phyloP scores from a whole-genome alignment of 2,888 invertebrate species.

The Lasioglossum villosulum region DNA sequence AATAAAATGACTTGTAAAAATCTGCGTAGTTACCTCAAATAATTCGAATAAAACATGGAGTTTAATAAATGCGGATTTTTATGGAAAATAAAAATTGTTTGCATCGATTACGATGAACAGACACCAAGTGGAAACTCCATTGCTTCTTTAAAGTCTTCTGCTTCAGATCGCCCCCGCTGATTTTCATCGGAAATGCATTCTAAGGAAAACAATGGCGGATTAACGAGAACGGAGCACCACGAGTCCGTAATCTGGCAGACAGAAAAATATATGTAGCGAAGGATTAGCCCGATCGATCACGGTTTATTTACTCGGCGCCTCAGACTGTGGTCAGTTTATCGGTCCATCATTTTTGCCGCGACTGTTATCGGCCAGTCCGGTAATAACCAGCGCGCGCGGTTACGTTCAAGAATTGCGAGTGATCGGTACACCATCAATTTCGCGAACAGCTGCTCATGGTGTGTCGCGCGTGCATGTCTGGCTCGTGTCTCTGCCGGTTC shows the following conservation, averaged over 20 bases:
- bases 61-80: no score
- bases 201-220: neutral
- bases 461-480: constrained; percentile 2
- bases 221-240: neutral
- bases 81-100: no score
- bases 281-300: constrained; percentile 5
- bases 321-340: neutral
- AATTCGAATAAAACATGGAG: no score
- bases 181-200: no score
- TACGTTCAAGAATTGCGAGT: neutral
- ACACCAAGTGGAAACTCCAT: no score
- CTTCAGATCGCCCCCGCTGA: no score
- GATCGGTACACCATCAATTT: constrained; percentile 9
- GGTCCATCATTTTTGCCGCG: neutral
- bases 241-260: neutral
- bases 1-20: no score
- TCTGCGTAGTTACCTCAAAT: no score
- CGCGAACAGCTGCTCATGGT: neutral
- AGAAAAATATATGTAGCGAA: neutral
- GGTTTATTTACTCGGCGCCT: neutral
- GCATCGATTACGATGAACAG: no score
- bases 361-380: neutral
- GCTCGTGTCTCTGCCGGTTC: neutral
- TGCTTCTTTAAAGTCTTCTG: no score
- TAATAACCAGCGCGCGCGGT: neutral